phyloP scores from a whole-genome alignment of 2,888 invertebrate species.

The Drosophila vallismaia region DNA sequence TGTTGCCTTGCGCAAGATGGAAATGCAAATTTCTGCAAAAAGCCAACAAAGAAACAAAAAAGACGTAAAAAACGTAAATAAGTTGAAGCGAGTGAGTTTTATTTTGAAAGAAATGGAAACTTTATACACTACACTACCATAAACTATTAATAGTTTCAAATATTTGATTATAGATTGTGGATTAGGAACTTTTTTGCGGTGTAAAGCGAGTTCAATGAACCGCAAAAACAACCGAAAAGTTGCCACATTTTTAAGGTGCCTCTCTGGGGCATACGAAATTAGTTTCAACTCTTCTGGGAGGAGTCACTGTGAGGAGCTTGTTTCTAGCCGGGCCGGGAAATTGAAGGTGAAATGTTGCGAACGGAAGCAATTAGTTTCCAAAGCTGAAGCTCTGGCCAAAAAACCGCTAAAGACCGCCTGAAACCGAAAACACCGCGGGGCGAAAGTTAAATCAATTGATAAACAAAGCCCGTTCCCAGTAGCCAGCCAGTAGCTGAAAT shows the following conservation, averaged over 20 bases:
- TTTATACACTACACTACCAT: too few species aligned
- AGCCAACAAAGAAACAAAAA: constrained; percentile 9
- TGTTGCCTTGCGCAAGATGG: constrained; percentile 61
- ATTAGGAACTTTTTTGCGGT: background rate
- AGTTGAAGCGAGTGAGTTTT: constrained; percentile 9
- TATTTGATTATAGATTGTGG: background rate
- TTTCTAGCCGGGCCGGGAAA: constrained; percentile 35
- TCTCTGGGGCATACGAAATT: constrained; percentile 53
- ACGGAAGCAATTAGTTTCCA: constrained; percentile 73
- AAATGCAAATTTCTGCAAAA: constrained; percentile 81
- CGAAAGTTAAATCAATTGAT: constrained; percentile 69
- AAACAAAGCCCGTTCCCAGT: constrained; percentile 58
- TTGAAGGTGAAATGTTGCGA: constrained; percentile 69
- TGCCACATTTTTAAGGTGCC: constrained; percentile 53
- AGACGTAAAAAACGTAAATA: constrained; percentile 42
- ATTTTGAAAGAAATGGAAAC: background rate
- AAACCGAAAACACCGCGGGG: constrained; percentile 25
- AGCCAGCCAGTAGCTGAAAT: constrained; percentile 2
- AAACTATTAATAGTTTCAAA: background rate
- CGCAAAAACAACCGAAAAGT: constrained; percentile 28
- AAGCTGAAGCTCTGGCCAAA: constrained; percentile 2
- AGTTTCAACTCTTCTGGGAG: constrained; percentile 28
- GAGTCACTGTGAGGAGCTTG: constrained; percentile 6
- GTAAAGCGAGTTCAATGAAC: constrained; percentile 59
- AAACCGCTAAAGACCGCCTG: constrained; percentile 6